phyloP scores from a whole-genome alignment of 2,888 invertebrate genomes.

The Brassicogethes aeneus region DNA sequence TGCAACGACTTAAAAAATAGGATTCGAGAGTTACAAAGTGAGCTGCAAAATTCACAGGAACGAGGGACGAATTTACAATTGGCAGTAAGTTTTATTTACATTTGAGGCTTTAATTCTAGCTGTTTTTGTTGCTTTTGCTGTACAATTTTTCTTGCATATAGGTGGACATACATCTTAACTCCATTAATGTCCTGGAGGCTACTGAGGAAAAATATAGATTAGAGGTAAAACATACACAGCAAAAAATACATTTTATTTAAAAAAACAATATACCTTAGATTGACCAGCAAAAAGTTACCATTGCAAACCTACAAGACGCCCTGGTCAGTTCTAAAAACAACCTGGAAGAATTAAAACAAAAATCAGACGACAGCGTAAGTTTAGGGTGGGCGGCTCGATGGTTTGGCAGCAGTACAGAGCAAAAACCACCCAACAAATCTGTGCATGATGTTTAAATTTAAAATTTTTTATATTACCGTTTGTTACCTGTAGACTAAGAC shows the following conservation, averaged over 20 bases:
- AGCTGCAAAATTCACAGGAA: slow-evolving; percentile 27
- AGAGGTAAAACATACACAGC: no score
- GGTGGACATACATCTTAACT: slow-evolving; percentile 35
- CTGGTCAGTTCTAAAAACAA: slow-evolving; percentile 34
- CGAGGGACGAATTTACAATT: slow-evolving; percentile 32
- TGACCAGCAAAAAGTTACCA: slow-evolving; percentile 33
- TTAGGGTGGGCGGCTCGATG: slow-evolving; percentile 32
- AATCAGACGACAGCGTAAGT: slow-evolving; percentile 36
- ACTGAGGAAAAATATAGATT: slow-evolving; percentile 30
- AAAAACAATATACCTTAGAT: no score
- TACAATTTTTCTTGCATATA: slow-evolving; percentile 15
- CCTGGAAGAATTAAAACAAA: slow-evolving; percentile 30
- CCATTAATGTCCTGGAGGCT: slow-evolving; percentile 32
- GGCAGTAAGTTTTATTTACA: slow-evolving; percentile 28
- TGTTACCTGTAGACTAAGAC: not conserved
- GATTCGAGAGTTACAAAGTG: slow-evolving; percentile 28
- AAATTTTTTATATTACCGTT: not conserved
- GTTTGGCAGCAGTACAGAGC: slow-evolving; percentile 26
- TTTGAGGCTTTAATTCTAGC: slow-evolving; percentile 4
- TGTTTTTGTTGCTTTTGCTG: slow-evolving; percentile 8
- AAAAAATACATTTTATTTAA: no score
- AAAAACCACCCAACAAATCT: slow-evolving; percentile 16
- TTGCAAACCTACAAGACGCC: slow-evolving; percentile 34
- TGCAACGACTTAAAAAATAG: slow-evolving; percentile 19
- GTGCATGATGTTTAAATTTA: slow-evolving; percentile 36